Conservation (phyloP, 1,140 invertebrate species). For the Papilio glaucus region DNA sequence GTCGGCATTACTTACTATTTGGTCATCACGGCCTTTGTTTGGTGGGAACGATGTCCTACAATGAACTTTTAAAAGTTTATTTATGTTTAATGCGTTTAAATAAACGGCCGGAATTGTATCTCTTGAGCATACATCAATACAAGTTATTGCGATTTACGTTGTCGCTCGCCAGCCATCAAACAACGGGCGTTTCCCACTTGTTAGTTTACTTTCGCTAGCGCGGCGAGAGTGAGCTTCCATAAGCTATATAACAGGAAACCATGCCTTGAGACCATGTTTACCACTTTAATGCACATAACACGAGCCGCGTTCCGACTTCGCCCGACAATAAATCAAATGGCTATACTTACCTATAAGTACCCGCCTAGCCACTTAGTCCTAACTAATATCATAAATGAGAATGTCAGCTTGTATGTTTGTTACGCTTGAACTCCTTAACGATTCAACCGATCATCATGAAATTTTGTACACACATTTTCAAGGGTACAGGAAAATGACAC, state of each 20-base stretch:
- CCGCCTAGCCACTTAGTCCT: neutral
- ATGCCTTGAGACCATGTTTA: slow-evolving; percentile 50
- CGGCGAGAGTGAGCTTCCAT: slow-evolving; percentile 62
- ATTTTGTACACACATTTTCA: too few species aligned
- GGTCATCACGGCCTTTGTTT: too few species aligned
- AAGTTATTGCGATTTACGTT: slow-evolving; percentile 43
- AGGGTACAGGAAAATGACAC: too few species aligned
- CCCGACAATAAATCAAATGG: slow-evolving; percentile 17
- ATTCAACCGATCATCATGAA: too few species aligned
- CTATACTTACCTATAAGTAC: neutral
- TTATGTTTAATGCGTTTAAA: too few species aligned
- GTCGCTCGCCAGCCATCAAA: slow-evolving; percentile 37
- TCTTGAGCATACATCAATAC: slow-evolving; percentile 24
- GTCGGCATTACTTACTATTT: too few species aligned
- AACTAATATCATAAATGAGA: neutral
- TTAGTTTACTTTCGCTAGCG: slow-evolving; percentile 61
- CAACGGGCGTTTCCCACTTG: slow-evolving; percentile 49
- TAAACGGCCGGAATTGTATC: too few species aligned
- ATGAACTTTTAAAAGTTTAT: too few species aligned
- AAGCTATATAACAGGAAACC: slow-evolving; percentile 52
- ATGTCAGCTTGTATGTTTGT: too few species aligned
- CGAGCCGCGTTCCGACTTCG: slow-evolving; percentile 5
- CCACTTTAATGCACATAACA: slow-evolving; percentile 45
- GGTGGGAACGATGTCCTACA: too few species aligned
- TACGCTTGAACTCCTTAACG: too few species aligned